Evolutionary conservation across 2,888 invertebrate genomes (phyloP).

Genomic region (Microplitis manilae): DNA sequence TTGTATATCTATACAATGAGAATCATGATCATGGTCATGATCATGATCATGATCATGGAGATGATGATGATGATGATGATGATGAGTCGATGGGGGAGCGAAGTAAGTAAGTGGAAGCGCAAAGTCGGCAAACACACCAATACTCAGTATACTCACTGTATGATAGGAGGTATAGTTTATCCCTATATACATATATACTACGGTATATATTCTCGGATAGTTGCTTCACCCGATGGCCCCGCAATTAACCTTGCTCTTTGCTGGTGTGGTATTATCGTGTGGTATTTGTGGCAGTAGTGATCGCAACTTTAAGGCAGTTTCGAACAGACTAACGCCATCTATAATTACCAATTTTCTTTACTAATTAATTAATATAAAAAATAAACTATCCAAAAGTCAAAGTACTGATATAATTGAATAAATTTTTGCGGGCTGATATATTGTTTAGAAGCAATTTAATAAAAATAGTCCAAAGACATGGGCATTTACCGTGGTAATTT

Average conservation of each 20-base stretch:
- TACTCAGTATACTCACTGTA: constrained; percentile 36
- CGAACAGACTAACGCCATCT: not conserved
- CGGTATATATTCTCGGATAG: constrained; percentile 34
- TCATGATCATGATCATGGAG: not conserved
- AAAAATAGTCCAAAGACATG: not conserved
- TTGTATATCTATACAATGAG: not conserved
- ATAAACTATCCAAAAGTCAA: no score
- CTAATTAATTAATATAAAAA: no score
- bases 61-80: not conserved
- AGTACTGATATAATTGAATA: not conserved
- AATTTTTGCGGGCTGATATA: not conserved
- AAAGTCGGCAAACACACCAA: constrained; percentile 32
- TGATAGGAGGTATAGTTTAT: constrained; percentile 11
- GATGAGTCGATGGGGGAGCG: not conserved
- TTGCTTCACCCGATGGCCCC: constrained; percentile 46
- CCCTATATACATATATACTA: constrained; percentile 20
- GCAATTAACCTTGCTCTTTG: constrained; percentile 53
- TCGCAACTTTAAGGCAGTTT: not conserved
- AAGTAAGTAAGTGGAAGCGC: constrained; percentile 42
- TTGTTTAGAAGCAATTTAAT: not conserved
- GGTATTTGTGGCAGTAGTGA: constrained; percentile 6
- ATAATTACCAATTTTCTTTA: not conserved
- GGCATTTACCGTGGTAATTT: constrained; percentile 12
- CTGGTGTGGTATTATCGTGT: constrained; percentile 45
- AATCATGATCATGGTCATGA: not conserved